Evolutionary conservation across 2,888 invertebrate genomes (phyloP), one percentile per base, ranked within the genome.

Genomic region (Lycocerus yunnanus): DNA sequence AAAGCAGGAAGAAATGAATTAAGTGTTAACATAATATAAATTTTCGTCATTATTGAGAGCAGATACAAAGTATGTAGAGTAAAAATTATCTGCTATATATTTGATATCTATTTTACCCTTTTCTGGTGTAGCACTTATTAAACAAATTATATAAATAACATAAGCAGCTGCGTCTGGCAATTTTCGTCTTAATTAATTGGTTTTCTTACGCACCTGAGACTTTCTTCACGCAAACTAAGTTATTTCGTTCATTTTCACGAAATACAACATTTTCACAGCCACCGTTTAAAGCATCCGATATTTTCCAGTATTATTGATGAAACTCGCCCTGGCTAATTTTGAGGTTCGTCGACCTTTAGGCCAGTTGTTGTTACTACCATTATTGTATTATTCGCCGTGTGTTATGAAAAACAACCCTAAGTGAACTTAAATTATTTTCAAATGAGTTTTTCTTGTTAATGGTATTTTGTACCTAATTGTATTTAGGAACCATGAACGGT

Each of bases 261-360:
- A 60, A 72, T 61, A 61, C 20, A 70, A 15, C 69, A 72, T 72
- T 72, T 72, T 61, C 67, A 58, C 72, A 59, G 67, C 60, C 18
- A 20, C 60, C 67, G 72, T 60, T 66, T 61, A 68, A 58, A 68
- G 21, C 66, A 15, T 65, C 68, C 60, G 16, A 27, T 68, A 68
- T 72, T 61, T 71, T 66, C 66, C 68, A 60, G 68, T 60, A 60
- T 71, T 71, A 71, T 71, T 60, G 72, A 68, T 68, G 67, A 43
- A 20, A 27, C 11, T 72, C 60, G 60, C 72, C 72, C 72, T 59
- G 67, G 67, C 67, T 24, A 72, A 58, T 68, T 72, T 72, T 63
- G 81, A 74, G 69, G 73, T 73, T 73, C 73, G 73, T 69, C 60
- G 73, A 73, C 69, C 73, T 58, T 65, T 15, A 69, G 27, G 66